Evolutionary conservation across 2,113 vertebrate genomes (phyloP).

Genomic region (Rhinopomastus cyanomelas): DNA sequence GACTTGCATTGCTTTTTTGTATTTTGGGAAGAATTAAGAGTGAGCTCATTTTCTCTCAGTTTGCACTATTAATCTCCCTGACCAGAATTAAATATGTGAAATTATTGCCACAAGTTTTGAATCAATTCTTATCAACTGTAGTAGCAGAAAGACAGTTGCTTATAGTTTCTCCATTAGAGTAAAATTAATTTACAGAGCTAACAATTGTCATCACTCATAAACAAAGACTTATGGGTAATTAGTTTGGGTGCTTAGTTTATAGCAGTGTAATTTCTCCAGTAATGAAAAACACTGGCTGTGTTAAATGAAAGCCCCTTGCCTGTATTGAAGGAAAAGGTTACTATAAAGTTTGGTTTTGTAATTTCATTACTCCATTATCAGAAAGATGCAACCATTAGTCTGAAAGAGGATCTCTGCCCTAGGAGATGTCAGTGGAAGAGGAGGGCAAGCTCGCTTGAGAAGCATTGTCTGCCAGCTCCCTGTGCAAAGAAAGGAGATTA

Average conservation of each 20-base stretch:
- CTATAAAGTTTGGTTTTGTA: neutral
- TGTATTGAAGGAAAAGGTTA: neutral
- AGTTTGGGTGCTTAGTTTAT: neutral
- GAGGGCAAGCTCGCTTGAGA: rapidly evolving
- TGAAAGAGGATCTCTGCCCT: neutral
- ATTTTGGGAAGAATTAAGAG: neutral
- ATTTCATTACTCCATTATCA: neutral
- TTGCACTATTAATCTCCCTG: neutral
- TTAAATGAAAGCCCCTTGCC: neutral
- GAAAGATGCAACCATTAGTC: neutral
- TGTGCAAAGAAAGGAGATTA: rapidly evolving
- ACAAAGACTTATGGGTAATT: neutral
- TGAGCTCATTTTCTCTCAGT: neutral
- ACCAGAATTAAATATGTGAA: neutral
- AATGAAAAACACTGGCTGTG: neutral
- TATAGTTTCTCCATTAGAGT: neutral
- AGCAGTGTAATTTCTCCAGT: neutral
- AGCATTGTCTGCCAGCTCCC: neutral
- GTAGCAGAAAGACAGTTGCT: neutral
- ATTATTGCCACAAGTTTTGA: neutral
- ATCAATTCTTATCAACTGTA: neutral
- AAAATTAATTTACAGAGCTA: neutral
- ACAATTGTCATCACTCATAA: neutral
- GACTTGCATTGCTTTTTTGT: neutral
- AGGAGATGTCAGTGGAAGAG: neutral